Evolutionary conservation across 2,113 vertebrate genomes (phyloP).

Genomic region (Entosphenus tridentatus): DNA sequence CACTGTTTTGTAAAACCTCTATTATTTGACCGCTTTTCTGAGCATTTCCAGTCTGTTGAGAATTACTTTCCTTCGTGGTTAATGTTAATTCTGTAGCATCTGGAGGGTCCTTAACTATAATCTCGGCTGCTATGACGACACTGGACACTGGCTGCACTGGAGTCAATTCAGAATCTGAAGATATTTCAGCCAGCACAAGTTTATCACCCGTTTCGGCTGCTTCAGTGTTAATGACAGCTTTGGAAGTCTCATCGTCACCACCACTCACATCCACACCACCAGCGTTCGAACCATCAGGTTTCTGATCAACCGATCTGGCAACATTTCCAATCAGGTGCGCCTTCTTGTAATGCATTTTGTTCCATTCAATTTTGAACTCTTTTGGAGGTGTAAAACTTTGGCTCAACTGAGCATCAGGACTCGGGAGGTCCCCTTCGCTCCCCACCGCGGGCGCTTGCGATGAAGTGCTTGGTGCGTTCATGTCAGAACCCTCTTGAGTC

Average conservation of each 20-base stretch:
- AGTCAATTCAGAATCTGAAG: neutral
- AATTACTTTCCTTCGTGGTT: too few relatives aligned
- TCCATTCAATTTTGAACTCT: conserved; percentile 5
- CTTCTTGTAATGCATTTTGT: conserved; percentile 6
- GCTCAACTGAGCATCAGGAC: too few relatives aligned
- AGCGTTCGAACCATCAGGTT: neutral
- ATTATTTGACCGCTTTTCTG: too few relatives aligned
- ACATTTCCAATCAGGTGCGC: conserved; percentile 1
- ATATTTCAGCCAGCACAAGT: neutral
- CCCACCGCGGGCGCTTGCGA: too few relatives aligned
- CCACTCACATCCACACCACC: neutral
- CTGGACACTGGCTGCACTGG: neutral
- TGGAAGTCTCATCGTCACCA: neutral
- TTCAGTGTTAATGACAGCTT: neutral
- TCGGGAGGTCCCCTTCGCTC: too few relatives aligned
- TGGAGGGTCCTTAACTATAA: neutral
- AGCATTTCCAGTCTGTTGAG: too few relatives aligned
- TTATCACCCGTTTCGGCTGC: neutral
- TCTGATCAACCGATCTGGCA: neutral
- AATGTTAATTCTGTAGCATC: too few relatives aligned
- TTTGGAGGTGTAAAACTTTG: neutral
- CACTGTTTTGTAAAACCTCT: too few relatives aligned
- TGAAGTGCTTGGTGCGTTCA: too few relatives aligned
- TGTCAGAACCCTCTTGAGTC: too few relatives aligned
- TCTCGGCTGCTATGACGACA: neutral